Conservation (phyloP, 2,113 vertebrate species). For the Sarotherodon lohbergeri region DNA sequence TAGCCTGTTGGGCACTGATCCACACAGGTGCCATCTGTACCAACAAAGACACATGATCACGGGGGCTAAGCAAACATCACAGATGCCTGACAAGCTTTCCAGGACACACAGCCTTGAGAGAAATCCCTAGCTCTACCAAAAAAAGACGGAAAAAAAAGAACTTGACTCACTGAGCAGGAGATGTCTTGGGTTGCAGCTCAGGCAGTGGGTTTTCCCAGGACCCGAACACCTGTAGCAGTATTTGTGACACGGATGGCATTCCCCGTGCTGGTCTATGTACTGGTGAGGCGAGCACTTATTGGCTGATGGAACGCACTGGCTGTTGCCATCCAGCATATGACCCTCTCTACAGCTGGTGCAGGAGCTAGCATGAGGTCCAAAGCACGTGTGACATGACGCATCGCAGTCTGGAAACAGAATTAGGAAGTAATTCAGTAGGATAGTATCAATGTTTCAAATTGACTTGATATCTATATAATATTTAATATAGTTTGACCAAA, state of each 20-base stretch:
- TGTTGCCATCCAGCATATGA: conserved; percentile 25
- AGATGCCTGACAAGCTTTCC: neutral
- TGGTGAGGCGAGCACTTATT: conserved; percentile 62
- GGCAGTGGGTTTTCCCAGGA: conserved; percentile 74
- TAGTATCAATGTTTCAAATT: neutral
- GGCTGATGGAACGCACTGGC: conserved; percentile 59
- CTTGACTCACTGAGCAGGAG: conserved; percentile 82
- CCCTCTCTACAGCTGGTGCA: conserved; percentile 78
- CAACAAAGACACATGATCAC: neutral
- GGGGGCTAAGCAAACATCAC: neutral
- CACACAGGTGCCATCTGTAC: conserved; percentile 81
- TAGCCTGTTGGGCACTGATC: conserved; percentile 76
- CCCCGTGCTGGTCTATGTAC: conserved; percentile 65
- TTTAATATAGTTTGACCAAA: neutral
- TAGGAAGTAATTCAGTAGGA: neutral
- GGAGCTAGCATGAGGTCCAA: conserved; percentile 47
- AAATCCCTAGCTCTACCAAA: neutral
- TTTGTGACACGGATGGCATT: conserved; percentile 80
- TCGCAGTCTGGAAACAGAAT: conserved; percentile 75
- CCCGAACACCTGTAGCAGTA: conserved; percentile 81
- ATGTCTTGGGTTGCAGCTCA: conserved; percentile 71
- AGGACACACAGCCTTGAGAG: neutral
- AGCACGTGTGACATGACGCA: conserved; percentile 76
- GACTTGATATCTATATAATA: neutral
- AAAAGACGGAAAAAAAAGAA: neutral